Base-by-base conservation (phyloP, 2,113 vertebrate species). In the Maccullochella peelii region DNA sequence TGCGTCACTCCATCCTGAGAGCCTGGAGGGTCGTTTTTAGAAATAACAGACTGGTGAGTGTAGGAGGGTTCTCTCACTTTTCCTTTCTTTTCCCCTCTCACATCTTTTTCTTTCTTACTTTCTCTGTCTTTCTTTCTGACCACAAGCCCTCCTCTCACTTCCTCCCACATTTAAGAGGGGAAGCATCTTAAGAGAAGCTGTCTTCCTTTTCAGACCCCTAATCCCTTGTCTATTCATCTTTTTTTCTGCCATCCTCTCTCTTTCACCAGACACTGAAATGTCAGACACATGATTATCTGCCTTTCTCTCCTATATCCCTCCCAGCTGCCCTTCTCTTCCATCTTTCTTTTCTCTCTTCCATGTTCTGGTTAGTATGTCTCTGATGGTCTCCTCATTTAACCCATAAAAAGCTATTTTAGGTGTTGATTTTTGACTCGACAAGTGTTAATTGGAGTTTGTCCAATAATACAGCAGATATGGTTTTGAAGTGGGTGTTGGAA, bases 211-310 rank as follows among this genome's bases (percentile, higher is more conserved):
- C 77, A 93, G 57, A 72, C 63, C 18, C 73, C 30, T 78, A 89
- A 83, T 89, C 88, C 84, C 85, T 79, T 85, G 76, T 89, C 86
- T 86, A 68, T 90, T 81, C 80, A 86, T 89, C 85, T 71, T 85
- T 57, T 89, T 91, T 87, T 83, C 77, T 83, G 61, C 77, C n/a
- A 77, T 90, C 74, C 62, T 75, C 73, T 86, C 65, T 80, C 76
- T 83, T 89, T 89, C 75, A 79, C 62, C 77, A 92, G 85, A 74
- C 65, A 82, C 61, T 77, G 65, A 93, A 89, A 92, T 92, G 91
- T 91, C 87, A 88, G 86, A 92, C 55, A 55, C 78, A 89, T 81
- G 86, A 92, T 93, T 86, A 87, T 84, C 69, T 87, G 75, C 82
- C 72, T 86, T 77, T 74, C 65, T 68, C 40, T 67, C 30, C 50